Conservation (phyloP, 2,797 vertebrate species). For the Cygnus olor region DNA sequence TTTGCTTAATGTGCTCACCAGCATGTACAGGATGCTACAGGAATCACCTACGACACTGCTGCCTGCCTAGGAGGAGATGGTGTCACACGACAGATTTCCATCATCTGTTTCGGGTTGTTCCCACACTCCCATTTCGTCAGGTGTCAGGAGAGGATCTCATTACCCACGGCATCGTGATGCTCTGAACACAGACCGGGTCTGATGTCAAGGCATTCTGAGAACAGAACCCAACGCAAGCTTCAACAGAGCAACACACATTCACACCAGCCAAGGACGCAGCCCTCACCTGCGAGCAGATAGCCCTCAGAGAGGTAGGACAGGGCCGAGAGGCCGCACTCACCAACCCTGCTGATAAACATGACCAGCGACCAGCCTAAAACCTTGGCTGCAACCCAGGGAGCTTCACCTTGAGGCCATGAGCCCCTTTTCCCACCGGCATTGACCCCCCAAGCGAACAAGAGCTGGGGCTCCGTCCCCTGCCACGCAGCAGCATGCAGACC, state of each 20-base stretch:
- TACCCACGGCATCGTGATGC: accelerated
- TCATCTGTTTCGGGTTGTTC: accelerated
- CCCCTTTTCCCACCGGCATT: no score
- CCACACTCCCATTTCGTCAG: background rate
- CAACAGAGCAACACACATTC: background rate
- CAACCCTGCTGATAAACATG: no score
- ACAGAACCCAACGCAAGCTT: background rate
- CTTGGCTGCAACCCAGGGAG: no score
- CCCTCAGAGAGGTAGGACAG: no score
- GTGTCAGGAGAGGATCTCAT: background rate
- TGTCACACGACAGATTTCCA: background rate
- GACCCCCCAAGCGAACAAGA: no score
- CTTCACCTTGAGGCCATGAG: no score
- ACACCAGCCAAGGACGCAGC: background rate
- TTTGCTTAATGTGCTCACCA: background rate
- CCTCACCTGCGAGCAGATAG: accelerated
- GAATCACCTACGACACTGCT: background rate
- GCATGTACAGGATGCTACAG: background rate
- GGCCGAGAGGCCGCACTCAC: no score
- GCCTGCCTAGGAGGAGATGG: background rate
- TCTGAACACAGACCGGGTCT: background rate
- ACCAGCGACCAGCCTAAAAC: no score
- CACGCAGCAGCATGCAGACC: no score
- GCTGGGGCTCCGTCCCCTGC: no score
- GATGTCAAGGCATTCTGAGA: background rate